A percentile compares a stretch with the other conserved stretches of the same genome.
phyloP scores from a whole-genome alignment of 2,888 invertebrate genomes.

The Tetranychus truncatus region DNA sequence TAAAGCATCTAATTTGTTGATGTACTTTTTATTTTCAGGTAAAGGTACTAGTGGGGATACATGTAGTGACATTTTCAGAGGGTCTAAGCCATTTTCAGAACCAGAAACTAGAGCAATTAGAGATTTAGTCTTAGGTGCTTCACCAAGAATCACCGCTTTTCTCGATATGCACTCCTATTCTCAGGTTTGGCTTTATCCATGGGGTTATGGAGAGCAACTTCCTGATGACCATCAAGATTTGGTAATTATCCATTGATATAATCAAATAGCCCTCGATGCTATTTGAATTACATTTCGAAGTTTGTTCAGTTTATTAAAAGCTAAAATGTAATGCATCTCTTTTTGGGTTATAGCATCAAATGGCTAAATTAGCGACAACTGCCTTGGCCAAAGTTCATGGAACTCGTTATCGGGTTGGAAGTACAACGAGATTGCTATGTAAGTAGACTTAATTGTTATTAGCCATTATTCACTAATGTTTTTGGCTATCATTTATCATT shows the following conservation, averaged over 20 bases:
- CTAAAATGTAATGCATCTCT: background rate
- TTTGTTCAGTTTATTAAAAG: too few relatives aligned
- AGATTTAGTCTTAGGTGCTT: slow-evolving; percentile 18
- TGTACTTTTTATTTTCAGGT: background rate
- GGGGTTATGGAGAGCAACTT: slow-evolving; percentile 22
- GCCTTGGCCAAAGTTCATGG: slow-evolving; percentile 46
- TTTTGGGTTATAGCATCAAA: slow-evolving; percentile 25
- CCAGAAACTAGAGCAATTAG: slow-evolving; percentile 23
- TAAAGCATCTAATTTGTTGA: background rate
- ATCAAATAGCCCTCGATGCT: too few relatives aligned
- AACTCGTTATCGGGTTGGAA: slow-evolving; percentile 43
- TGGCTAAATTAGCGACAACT: slow-evolving; percentile 44
- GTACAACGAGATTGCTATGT: slow-evolving; percentile 34
- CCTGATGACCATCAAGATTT: slow-evolving; percentile 15
- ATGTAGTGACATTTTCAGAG: slow-evolving; percentile 26
- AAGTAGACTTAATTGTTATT: slow-evolving; percentile 20
- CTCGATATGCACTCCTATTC: slow-evolving; percentile 22
- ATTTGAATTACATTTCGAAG: too few relatives aligned
- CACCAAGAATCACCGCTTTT: slow-evolving; percentile 20
- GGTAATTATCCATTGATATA: background rate
- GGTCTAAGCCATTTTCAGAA: slow-evolving; percentile 27
- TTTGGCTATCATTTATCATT: background rate
- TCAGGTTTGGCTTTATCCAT: slow-evolving; percentile 21
- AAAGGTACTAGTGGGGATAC: slow-evolving; percentile 25
- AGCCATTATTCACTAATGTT: background rate